Percentiles rank a stretch among this genome's conserved stretches.
These are phyloP conservation scores for Manacus vitellinus DNA, from an alignment of 2,113 vertebrate genomes.

Conservation along the genomic window DNA sequence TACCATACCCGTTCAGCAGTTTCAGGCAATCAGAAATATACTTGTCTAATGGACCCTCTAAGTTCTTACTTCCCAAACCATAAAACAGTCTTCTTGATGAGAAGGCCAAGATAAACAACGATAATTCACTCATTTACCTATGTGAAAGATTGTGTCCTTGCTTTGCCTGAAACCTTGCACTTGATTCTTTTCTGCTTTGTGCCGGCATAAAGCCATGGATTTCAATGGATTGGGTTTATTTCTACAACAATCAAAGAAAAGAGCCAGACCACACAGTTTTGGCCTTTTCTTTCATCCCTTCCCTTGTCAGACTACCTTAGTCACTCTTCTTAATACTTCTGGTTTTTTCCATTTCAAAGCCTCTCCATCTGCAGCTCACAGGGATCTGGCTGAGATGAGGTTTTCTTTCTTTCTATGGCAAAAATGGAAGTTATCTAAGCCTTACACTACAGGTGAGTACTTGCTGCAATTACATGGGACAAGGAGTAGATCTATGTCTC, in stretches of 20 bases:
- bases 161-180: background rate
- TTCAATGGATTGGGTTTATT: background rate
- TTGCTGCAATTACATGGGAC: background rate
- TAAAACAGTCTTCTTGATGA: background rate
- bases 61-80: background rate
- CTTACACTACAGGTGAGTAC: background rate
- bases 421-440: background rate
- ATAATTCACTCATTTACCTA: background rate
- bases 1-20: background rate
- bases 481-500: background rate
- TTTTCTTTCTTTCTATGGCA: background rate
- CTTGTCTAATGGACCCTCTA: background rate
- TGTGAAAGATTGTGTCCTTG: background rate
- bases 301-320: background rate
- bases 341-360: background rate
- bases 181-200: background rate
- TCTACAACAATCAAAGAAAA: background rate
- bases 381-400: background rate
- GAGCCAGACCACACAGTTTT: background rate
- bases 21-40: background rate
- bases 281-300: background rate
- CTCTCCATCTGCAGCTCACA: background rate
- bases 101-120: background rate
- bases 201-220: background rate
- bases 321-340: background rate